A percentile compares a stretch with the other conserved stretches of the same genome.
Conservation (phyloP, 2,113 vertebrate species). For the western clawed frog (Xenopus tropicalis) region DNA sequence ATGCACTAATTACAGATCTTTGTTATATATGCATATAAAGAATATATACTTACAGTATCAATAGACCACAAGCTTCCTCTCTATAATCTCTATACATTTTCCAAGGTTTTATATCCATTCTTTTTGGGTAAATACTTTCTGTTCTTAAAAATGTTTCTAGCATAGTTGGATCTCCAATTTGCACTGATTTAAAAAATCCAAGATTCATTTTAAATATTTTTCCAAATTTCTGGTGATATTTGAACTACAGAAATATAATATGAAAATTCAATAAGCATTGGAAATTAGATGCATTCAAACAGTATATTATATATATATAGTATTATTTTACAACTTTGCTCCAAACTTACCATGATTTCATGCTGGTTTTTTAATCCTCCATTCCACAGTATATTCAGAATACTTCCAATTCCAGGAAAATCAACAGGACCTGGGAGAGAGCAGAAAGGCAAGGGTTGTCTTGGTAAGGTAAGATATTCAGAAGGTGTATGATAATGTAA, state of each 20-base stretch:
- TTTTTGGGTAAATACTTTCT: slow-evolving; percentile 23
- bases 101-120: slow-evolving; percentile 39
- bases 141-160: slow-evolving; percentile 31
- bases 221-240: slow-evolving; percentile 38
- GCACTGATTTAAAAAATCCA: slow-evolving; percentile 40
- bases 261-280: too few relatives aligned
- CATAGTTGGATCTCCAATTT: slow-evolving; percentile 37
- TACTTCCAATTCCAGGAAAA: slow-evolving; percentile 28
- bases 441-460: slow-evolving; percentile 19
- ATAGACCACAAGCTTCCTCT: slow-evolving; percentile 29
- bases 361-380: slow-evolving; percentile 39
- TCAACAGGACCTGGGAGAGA: slow-evolving; percentile 36
- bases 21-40: too few relatives aligned
- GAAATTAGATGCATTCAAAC: not conserved
- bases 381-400: slow-evolving; percentile 35
- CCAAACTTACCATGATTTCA: slow-evolving; percentile 36
- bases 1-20: too few relatives aligned
- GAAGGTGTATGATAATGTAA: slow-evolving; percentile 9
- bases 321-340: not conserved
- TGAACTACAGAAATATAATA: slow-evolving; percentile 2
- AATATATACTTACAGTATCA: slow-evolving; percentile 31
- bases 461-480: slow-evolving; percentile 14
- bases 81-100: slow-evolving; percentile 37
- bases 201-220: slow-evolving; percentile 41
- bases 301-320: too few relatives aligned